Base-by-base conservation (phyloP, 2,797 vertebrate species). In the Poeciliopsis paucimaculata region DNA sequence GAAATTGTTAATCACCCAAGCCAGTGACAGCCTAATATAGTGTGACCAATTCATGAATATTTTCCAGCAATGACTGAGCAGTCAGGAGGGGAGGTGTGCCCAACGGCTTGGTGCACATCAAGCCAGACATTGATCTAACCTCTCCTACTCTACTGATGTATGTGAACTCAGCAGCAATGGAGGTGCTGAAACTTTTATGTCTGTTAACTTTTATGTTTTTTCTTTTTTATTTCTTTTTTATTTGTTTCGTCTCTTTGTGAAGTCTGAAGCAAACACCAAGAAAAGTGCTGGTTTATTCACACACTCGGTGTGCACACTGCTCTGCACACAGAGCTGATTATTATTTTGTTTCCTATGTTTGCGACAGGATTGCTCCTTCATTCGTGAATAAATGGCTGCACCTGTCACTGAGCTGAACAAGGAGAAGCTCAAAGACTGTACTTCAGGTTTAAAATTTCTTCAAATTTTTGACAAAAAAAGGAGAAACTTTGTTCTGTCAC, bases 11-110 rank as follows among this genome's bases (percentile, higher is more conserved):
- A 96, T 96, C 95, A 95, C 84, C 86, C 77, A 26, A 87, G 77
- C 81, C 77, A 82, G 89, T 93, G 94, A 94, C 95, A 95, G 92
- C 88, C 92, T 95, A 94, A 95, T 94, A 95, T 93, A 96, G 89
- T 88, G 55, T 90, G 84, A 84, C 90, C 90, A 84, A 92, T 91
- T 94, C 94, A 94, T 94, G 92, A 95, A 95, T 95, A 94, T 94
- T 94, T 94, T 88, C 84, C 90, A 91, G 88, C 82, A 68, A 80
- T 84, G 87, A 75, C 76, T 81, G 82, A 81, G 74, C 79, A 88
- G 78, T 77, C 87, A 64, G 77, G 68, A 84, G 76, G 72, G 79
- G 75, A 28, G 41, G 12, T 70, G 68, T 82, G 90, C 86, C 91
- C 73, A 84, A 82, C 87, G 84, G 88, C 88, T 85, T 66, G 20